Evolutionary conservation across 2,797 vertebrate genomes (phyloP), one percentile per base, ranked within the genome.

Genomic region (Melanotaenia trifasciata): DNA sequence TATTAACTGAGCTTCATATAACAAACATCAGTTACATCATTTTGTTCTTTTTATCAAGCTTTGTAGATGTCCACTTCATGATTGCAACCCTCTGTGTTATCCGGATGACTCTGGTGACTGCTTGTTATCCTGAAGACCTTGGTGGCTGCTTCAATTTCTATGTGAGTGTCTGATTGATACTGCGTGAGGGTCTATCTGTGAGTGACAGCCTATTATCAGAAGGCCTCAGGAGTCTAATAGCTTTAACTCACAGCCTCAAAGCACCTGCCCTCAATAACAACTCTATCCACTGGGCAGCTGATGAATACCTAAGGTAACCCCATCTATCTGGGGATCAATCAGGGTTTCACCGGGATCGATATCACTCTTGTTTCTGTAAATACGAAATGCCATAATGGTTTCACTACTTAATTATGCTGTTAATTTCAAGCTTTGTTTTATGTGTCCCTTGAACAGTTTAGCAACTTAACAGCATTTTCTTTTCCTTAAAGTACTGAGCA

Each of bases 281-380:
- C 83, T 88, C 90, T 86, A 83, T 89, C 78, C 58, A 33, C 80
- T 80, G 83, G 86, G 87, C 86, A 83, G 90, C 90, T 93, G 94
- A 95, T 95, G 94, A 94, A 94, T 94, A 93, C 90, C 82, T 88
- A 87, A 91, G 92, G 92, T 84, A 88, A 87, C 86, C 91, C 87
- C 89, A 94, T 95, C 94, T 91, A 94, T 94, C 90, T 85, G 84
- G 81, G 86, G 91, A 93, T 95, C 94, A 95, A 96, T 95, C 91
- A 92, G 83, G 75, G 87, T 78, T 81, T 67, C 88, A 92, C 91
- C 78, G 74, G 71, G 92, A 93, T 96, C 95, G 80, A 96, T 95
- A 92, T 72, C 72, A 82, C 89, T 91, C 94, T 95, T 94, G 93
- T 95, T 94, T 93, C 94, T 91, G 93, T 94, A 94, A 95, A 87